phyloP scores from a whole-genome alignment of 2,888 invertebrate species.

The Scaptomyza flava region DNA sequence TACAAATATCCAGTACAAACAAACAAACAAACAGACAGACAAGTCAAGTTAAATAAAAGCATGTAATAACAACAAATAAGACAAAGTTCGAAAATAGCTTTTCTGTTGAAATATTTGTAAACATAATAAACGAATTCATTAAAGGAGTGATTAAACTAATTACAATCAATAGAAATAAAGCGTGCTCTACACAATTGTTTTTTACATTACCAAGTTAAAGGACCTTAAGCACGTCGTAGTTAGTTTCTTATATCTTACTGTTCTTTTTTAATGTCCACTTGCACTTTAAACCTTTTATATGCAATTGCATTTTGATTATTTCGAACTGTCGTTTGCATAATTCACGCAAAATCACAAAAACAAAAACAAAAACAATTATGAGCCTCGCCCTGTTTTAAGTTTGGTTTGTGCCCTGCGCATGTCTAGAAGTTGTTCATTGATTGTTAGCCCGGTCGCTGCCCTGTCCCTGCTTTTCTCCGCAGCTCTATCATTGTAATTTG shows the following conservation, averaged over 20 bases:
- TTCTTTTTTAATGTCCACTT: constrained; percentile 2
- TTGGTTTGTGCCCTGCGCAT: constrained; percentile 69
- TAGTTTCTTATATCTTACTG: too few species aligned
- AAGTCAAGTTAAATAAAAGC: too few species aligned
- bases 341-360: constrained; percentile 40
- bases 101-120: too few species aligned
- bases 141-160: too few species aligned
- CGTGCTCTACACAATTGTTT: neutral
- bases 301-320: constrained; percentile 34
- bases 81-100: too few species aligned
- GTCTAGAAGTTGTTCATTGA: constrained; percentile 71
- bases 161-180: too few species aligned
- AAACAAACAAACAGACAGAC: too few species aligned
- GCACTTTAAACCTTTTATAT: neutral
- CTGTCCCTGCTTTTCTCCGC: neutral
- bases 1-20: too few species aligned
- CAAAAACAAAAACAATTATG: constrained; percentile 5
- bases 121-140: too few species aligned
- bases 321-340: constrained; percentile 50
- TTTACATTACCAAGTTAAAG: neutral
- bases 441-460: constrained; percentile 24
- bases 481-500: constrained; percentile 64
- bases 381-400: constrained; percentile 61
- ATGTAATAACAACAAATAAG: too few species aligned
- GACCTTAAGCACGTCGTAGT: too few species aligned